Conservation (phyloP, 1,140 invertebrate species). For the Caenorhabditis briggsae region DNA sequence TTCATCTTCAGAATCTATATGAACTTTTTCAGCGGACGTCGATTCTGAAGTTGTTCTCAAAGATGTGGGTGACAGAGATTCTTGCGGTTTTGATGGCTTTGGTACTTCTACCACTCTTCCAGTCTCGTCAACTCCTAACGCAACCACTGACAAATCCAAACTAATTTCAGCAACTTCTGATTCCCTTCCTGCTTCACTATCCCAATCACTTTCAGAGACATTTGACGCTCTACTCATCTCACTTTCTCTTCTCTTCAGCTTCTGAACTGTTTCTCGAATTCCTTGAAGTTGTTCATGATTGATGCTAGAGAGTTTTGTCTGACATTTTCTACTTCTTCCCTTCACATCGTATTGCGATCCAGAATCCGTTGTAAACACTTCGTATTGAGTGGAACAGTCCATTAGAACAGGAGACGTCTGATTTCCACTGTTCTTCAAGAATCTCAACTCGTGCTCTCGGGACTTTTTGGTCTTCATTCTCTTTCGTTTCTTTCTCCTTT, state of each 20-base stretch:
- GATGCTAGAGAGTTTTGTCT: slow-evolving; percentile 54
- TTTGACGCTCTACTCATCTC: slow-evolving; percentile 17
- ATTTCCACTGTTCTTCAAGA: slow-evolving; percentile 57
- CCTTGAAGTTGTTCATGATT: slow-evolving; percentile 43
- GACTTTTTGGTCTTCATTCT: neutral
- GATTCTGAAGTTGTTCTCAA: neutral
- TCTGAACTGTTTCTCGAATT: slow-evolving; percentile 44
- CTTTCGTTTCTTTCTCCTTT: slow-evolving; percentile 47
- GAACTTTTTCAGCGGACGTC: neutral
- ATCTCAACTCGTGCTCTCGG: slow-evolving; percentile 41
- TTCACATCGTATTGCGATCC: slow-evolving; percentile 40
- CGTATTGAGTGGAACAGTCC: slow-evolving; percentile 48
- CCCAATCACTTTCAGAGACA: slow-evolving; percentile 47
- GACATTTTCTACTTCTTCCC: slow-evolving; percentile 44
- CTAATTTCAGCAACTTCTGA: slow-evolving; percentile 31
- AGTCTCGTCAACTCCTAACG: slow-evolving; percentile 16
- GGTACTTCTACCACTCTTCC: slow-evolving; percentile 23
- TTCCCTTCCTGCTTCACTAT: slow-evolving; percentile 57
- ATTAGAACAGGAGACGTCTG: slow-evolving; percentile 42
- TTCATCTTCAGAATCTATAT: slow-evolving; percentile 31
- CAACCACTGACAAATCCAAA: slow-evolving; percentile 15
- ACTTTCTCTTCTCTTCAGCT: slow-evolving; percentile 29
- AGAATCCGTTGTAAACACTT: slow-evolving; percentile 20
- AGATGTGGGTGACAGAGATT: neutral
- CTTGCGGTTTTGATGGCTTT: neutral